Conservation (phyloP, 2,113 vertebrate genomes). For the Leptodactylus fuscus region DNA sequence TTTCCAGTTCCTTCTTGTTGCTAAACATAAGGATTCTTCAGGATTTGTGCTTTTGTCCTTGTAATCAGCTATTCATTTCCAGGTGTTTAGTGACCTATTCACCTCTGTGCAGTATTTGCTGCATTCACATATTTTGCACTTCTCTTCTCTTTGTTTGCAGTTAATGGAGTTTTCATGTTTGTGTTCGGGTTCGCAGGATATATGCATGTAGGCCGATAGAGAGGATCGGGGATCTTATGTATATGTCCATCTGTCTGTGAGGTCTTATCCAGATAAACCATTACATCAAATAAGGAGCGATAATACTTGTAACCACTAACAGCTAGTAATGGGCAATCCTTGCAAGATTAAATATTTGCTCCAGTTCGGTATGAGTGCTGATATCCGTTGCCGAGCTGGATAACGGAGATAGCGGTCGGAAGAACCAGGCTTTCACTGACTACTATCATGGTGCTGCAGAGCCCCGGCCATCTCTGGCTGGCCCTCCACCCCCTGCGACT, state of each 20-base stretch:
- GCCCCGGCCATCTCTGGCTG: too few relatives aligned
- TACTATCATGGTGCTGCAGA: too few relatives aligned
- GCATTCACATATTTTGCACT: neutral
- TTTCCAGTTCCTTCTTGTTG: slow-evolving; percentile 7
- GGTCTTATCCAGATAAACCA: neutral
- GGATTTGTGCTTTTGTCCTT: neutral
- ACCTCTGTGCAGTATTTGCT: slow-evolving; percentile 21
- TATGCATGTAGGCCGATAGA: neutral
- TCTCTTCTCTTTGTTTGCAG: neutral
- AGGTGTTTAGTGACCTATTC: slow-evolving; percentile 17
- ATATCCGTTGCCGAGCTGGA: too few relatives aligned
- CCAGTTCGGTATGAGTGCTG: too few relatives aligned
- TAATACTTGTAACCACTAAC: neutral
- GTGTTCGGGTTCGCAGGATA: neutral
- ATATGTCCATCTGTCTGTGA: neutral
- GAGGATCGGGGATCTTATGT: too few relatives aligned
- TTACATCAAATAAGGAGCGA: neutral
- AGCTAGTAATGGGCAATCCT: too few relatives aligned
- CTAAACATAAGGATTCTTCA: slow-evolving; percentile 21
- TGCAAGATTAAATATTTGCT: too few relatives aligned
- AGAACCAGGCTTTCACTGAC: too few relatives aligned
- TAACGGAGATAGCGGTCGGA: too few relatives aligned
- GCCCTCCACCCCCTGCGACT: too few relatives aligned
- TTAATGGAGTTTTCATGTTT: neutral
- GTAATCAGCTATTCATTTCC: slow-evolving; percentile 24